These are phyloP conservation scores for Andrena bicolor DNA, from an alignment of 2,888 invertebrate species.

Conservation along the genomic window DNA sequence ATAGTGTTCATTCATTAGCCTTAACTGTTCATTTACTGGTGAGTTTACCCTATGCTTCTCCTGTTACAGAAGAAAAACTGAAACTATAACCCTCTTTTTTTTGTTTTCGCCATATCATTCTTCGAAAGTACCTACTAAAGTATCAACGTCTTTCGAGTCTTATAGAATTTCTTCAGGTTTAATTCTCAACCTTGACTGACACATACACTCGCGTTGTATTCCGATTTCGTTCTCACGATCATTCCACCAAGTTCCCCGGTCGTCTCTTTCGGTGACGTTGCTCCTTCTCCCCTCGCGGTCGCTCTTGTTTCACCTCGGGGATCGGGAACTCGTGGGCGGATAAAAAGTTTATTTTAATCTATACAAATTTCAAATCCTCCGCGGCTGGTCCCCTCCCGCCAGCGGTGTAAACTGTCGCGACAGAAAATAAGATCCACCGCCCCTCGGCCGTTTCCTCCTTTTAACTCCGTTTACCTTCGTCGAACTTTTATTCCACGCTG, in stretches of 20 bases:
- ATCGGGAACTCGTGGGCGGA: slow-evolving; percentile 71
- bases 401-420: slow-evolving; percentile 65
- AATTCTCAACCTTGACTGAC: neutral
- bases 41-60: too few species aligned
- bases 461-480: slow-evolving; percentile 17
- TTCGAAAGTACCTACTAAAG: too few species aligned
- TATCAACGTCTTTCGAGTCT: too few species aligned
- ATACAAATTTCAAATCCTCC: slow-evolving; percentile 80
- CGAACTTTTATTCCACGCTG: slow-evolving; percentile 49
- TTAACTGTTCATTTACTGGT: too few species aligned
- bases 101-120: too few species aligned
- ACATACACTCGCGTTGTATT: slow-evolving; percentile 40
- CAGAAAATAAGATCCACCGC: slow-evolving; percentile 66
- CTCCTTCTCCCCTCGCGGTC: slow-evolving; percentile 34
- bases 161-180: too few species aligned
- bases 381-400: slow-evolving; percentile 61
- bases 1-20: too few species aligned
- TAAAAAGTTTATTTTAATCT: slow-evolving; percentile 84
- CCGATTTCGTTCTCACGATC: slow-evolving; percentile 47
- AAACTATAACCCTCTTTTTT: too few species aligned
- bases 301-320: slow-evolving; percentile 37
- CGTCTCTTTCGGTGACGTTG: slow-evolving; percentile 56
- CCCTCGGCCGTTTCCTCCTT: slow-evolving; percentile 32
- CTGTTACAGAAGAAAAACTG: too few species aligned
- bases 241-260: slow-evolving; percentile 24